phyloP scores from a whole-genome alignment of 2,888 invertebrate genomes.

The Andrena marginata region DNA sequence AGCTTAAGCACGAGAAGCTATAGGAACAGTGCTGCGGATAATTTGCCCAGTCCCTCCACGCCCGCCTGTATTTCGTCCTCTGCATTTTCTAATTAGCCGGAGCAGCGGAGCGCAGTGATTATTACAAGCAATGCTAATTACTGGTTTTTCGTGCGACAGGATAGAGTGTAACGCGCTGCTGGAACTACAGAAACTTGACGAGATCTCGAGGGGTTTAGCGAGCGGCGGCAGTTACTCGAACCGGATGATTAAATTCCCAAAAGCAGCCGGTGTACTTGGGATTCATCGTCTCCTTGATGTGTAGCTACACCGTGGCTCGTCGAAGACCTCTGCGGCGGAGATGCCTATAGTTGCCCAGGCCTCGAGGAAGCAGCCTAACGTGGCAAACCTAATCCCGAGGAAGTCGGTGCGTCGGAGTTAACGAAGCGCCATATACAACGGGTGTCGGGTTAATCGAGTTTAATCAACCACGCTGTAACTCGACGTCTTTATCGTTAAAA shows the following conservation, averaged over 20 bases:
- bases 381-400: constrained; percentile 74
- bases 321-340: constrained; percentile 50
- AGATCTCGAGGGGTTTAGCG: constrained; percentile 56
- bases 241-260: constrained; percentile 77
- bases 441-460: constrained; percentile 70
- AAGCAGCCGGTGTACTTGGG: constrained; percentile 67
- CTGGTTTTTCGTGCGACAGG: constrained; percentile 29
- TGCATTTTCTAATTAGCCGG: constrained; percentile 18
- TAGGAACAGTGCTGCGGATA: neutral
- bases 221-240: constrained; percentile 70
- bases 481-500: constrained; percentile 39
- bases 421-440: constrained; percentile 73
- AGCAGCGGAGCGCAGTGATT: constrained; percentile 4
- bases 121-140: constrained; percentile 47
- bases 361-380: constrained; percentile 72
- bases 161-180: constrained; percentile 32
- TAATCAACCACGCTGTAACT: constrained; percentile 35
- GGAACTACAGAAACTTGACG: constrained; percentile 50
- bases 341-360: constrained; percentile 68
- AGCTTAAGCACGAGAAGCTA: too few species aligned
- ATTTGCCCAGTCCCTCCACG: neutral
- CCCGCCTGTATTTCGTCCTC: constrained; percentile 4
- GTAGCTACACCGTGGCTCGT: constrained; percentile 54
- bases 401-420: constrained; percentile 76
- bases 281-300: constrained; percentile 66